These are phyloP conservation scores for Reinhardtius hippoglossoides DNA, from an alignment of 2,113 vertebrate species.

Conservation along the genomic window DNA sequence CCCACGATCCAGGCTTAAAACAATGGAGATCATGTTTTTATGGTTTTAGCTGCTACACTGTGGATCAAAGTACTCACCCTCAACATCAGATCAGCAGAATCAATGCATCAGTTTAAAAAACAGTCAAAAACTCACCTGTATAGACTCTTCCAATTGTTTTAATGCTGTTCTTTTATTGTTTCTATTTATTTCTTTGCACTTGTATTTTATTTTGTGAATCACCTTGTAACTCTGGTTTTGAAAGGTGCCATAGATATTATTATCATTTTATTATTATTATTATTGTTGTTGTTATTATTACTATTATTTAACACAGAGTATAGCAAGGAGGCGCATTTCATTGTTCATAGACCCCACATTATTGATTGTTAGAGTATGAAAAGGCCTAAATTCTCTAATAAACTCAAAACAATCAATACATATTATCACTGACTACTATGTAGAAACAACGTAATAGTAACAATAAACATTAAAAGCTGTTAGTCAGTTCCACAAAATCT, in stretches of 20 bases:
- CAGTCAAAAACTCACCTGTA: background rate
- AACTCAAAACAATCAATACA: background rate
- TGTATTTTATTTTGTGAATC: too few relatives aligned
- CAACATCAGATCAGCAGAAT: background rate
- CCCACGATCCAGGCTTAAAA: background rate
- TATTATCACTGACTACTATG: background rate
- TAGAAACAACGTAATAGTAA: background rate
- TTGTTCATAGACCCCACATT: background rate
- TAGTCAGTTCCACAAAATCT: too few relatives aligned
- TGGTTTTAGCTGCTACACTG: background rate
- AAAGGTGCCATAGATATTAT: too few relatives aligned
- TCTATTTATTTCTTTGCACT: too few relatives aligned
- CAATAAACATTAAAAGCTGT: background rate
- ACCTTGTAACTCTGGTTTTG: too few relatives aligned
- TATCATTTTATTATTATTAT: too few relatives aligned
- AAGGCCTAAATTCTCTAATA: too few relatives aligned
- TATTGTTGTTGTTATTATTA: too few relatives aligned
- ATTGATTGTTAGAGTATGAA: background rate
- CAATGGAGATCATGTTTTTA: background rate
- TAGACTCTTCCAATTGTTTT: too few relatives aligned
- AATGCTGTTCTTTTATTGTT: too few relatives aligned
- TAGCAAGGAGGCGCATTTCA: background rate
- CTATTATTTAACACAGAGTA: background rate
- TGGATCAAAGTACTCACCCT: background rate
- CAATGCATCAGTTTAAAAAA: too few relatives aligned